phyloP scores from a whole-genome alignment of 2,797 vertebrate species.

The Buceros bicornis region DNA sequence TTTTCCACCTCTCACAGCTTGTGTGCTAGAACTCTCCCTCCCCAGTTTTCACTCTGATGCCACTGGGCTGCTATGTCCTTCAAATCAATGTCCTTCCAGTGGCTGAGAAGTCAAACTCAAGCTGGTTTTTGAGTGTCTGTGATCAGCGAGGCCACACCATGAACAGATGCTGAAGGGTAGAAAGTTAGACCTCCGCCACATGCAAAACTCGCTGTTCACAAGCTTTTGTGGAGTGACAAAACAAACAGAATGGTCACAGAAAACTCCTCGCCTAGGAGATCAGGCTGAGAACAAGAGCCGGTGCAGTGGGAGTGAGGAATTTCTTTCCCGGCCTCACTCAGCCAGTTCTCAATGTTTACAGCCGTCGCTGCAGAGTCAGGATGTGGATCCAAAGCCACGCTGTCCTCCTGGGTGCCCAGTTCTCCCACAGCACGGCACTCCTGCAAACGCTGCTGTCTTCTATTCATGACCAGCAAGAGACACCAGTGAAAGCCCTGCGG shows the following conservation, averaged over 20 bases:
- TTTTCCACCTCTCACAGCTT: not conserved
- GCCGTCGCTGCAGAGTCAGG: not conserved
- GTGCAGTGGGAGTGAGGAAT: not conserved
- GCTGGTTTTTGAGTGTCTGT: not conserved
- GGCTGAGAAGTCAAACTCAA: not conserved
- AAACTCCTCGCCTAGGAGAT: not conserved
- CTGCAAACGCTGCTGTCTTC: not conserved
- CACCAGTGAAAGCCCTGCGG: not conserved
- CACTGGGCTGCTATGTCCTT: not conserved
- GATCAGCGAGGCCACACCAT: not conserved
- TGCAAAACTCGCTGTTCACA: rapidly evolving
- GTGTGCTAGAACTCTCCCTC: rapidly evolving
- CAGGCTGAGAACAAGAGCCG: not conserved
- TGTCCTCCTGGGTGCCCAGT: not conserved
- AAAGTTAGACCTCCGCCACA: rapidly evolving
- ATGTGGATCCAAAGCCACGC: not conserved
- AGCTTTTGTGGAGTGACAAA: not conserved
- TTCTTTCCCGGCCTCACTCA: not conserved
- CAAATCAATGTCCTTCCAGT: not conserved
- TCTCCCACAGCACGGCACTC: not conserved
- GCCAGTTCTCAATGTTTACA: not conserved
- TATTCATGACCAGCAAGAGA: not conserved
- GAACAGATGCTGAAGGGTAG: not conserved
- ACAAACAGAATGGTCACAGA: not conserved
- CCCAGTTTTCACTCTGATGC: not conserved